These are phyloP conservation scores for Peromyscus eremicus DNA, from an alignment of 2,797 vertebrate genomes.

Conservation along the genomic window DNA sequence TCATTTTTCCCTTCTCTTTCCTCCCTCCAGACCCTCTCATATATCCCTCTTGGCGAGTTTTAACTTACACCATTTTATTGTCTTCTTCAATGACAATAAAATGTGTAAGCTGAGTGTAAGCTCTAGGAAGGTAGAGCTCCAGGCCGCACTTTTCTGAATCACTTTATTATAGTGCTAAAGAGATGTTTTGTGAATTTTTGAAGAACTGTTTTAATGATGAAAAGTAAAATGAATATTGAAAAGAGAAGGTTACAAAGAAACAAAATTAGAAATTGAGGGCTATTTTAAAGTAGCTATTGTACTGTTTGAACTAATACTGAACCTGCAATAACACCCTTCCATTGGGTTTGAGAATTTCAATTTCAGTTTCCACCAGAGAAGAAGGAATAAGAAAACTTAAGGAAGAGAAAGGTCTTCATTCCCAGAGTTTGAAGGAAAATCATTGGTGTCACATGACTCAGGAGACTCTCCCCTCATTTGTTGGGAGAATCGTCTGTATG, in stretches of 20 bases:
- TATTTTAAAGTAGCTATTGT: background rate
- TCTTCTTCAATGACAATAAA: conserved; percentile 20
- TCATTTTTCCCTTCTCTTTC: background rate
- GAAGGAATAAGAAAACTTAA: conserved; percentile 50
- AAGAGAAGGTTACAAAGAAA: conserved; percentile 41
- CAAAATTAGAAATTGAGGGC: background rate
- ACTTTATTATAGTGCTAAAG: background rate
- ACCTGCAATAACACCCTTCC: background rate
- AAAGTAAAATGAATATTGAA: conserved; percentile 3
- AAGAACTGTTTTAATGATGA: background rate
- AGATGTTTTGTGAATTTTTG: conserved; percentile 46
- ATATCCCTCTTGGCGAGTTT: background rate
- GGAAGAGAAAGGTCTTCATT: conserved; percentile 14
- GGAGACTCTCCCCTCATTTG: conserved; percentile 88
- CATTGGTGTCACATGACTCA: background rate
- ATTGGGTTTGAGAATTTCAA: background rate
- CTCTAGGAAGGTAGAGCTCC: background rate
- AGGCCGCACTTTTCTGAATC: background rate
- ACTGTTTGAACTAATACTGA: background rate
- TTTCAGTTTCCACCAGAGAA: conserved; percentile 56
- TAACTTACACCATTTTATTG: background rate
- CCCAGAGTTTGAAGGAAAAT: conserved; percentile 45
- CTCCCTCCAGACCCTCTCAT: background rate
- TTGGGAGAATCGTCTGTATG: conserved; percentile 96
- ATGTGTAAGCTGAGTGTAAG: background rate